Conservation (phyloP, 2,888 invertebrate genomes). For the Xiphydria camelus region DNA sequence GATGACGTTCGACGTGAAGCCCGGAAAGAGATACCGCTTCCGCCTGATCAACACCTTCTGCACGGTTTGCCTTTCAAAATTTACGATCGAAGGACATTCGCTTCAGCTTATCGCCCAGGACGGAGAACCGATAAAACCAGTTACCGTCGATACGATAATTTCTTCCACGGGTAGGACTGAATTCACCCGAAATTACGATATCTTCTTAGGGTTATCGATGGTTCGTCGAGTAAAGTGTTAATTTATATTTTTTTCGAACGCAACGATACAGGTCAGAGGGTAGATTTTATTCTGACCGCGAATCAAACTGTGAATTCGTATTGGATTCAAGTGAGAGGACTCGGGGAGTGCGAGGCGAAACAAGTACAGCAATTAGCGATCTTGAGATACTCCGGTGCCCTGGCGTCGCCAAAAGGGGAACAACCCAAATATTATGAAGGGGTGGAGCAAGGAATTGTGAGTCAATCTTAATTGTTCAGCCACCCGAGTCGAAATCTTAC, state of each 20-base stretch:
- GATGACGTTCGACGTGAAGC: conserved; percentile 43
- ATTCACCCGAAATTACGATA: too few relatives aligned
- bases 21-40: conserved; percentile 60
- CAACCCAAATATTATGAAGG: too few relatives aligned
- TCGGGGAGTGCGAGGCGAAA: conserved; percentile 56
- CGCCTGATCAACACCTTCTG: conserved; percentile 62
- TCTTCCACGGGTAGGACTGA: conserved; percentile 59
- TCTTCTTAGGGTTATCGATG: too few relatives aligned
- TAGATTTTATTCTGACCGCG: conserved; percentile 64
- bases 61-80: conserved; percentile 59
- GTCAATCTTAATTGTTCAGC: conserved; percentile 19
- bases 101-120: conserved; percentile 61
- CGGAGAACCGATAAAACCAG: conserved; percentile 60
- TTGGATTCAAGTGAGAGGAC: conserved; percentile 61
- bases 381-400: conserved; percentile 55
- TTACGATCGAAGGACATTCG: conserved; percentile 59
- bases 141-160: conserved; percentile 53
- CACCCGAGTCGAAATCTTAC: background rate
- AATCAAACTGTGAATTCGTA: conserved; percentile 57
- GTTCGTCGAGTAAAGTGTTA: conserved; percentile 21
- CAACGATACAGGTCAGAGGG: conserved; percentile 65
- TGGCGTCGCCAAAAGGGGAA: conserved; percentile 41
- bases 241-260: conserved; percentile 4
- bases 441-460: conserved; percentile 51
- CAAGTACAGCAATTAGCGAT: conserved; percentile 58